Conservation (phyloP, 2,113 vertebrate genomes). For the Pelecanoides urinatrix region DNA sequence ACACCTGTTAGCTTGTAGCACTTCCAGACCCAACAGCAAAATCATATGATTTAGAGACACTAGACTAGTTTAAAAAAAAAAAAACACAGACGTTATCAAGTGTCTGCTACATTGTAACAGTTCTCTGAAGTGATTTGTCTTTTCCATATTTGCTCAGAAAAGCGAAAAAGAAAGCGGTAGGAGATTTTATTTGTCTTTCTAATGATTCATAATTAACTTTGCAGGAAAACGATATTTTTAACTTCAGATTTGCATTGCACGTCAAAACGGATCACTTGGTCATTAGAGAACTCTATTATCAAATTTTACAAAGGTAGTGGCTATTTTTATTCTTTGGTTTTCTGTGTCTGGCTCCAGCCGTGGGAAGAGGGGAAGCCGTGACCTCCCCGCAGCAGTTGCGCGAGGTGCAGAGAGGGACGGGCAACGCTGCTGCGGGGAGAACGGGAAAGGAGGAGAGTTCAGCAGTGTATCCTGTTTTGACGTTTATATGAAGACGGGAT, state of each 20-base stretch:
- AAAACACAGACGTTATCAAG: not conserved
- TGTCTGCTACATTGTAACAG: not conserved
- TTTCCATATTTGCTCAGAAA: not conserved
- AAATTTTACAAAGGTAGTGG: not conserved
- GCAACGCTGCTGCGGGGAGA: not conserved
- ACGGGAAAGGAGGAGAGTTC: not conserved
- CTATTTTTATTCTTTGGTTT: rapidly evolving
- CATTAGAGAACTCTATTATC: not conserved
- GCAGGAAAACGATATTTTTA: not conserved
- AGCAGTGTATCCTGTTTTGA: no score
- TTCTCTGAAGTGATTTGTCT: not conserved
- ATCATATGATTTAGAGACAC: not conserved
- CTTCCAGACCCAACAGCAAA: not conserved
- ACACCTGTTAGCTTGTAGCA: not conserved
- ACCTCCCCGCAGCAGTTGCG: not conserved
- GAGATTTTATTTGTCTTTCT: slow-evolving; percentile 24
- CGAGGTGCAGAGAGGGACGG: not conserved
- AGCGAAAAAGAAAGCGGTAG: not conserved
- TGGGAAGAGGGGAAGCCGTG: not conserved
- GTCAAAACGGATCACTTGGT: not conserved
- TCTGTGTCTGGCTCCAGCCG: rapidly evolving
- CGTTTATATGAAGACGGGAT: rapidly evolving
- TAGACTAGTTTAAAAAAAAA: not conserved
- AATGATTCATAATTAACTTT: slow-evolving; percentile 48
- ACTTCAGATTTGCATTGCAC: not conserved